Percentiles rank a stretch among this genome's conserved stretches.
Conservation (phyloP, 2,797 vertebrate genomes). For the Phoebastria nigripes region DNA sequence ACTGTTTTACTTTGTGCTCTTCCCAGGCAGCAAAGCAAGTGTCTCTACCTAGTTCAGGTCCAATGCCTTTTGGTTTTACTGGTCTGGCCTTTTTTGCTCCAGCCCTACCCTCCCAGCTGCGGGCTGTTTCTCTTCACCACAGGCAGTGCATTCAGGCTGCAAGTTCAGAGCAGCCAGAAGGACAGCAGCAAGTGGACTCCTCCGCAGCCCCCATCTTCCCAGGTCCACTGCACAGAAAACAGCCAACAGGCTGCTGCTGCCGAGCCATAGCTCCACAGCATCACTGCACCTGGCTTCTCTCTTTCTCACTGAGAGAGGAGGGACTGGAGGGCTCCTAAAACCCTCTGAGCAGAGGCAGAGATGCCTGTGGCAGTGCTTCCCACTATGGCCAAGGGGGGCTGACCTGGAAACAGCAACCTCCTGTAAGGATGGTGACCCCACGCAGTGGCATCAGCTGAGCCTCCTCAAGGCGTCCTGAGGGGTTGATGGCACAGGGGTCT, state of each 20-base stretch:
- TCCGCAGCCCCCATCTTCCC: background rate
- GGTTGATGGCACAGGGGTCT: background rate
- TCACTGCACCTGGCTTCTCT: background rate
- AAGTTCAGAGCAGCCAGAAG: background rate
- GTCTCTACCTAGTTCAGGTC: background rate
- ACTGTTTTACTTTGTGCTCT: background rate
- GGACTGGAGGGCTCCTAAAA: background rate
- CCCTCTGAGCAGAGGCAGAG: background rate
- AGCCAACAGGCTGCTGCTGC: background rate
- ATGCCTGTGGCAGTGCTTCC: background rate
- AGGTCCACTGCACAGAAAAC: background rate
- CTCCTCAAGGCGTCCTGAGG: background rate
- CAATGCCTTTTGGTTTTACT: background rate
- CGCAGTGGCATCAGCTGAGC: background rate
- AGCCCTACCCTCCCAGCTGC: background rate
- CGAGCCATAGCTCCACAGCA: background rate
- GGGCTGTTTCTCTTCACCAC: background rate
- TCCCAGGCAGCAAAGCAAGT: background rate
- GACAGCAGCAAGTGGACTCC: background rate
- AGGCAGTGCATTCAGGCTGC: background rate
- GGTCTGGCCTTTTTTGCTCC: background rate
- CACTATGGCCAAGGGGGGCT: background rate
- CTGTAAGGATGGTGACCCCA: background rate
- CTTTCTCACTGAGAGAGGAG: background rate
- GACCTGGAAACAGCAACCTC: background rate